These are phyloP conservation scores for Dendrolimus pini DNA, from an alignment of 2,888 invertebrate species.

Conservation along the genomic window DNA sequence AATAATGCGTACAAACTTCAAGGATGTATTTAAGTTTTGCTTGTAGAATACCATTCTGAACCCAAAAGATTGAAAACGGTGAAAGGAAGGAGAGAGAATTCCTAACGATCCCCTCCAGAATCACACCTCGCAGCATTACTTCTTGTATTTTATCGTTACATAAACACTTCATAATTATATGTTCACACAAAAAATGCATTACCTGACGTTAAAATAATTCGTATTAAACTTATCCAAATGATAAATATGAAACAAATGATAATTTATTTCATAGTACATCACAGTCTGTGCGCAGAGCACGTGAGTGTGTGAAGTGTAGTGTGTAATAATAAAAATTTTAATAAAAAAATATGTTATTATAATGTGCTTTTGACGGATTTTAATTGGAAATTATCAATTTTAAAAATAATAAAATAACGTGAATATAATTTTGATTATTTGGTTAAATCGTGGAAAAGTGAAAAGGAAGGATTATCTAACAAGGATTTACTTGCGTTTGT, in stretches of 20 bases:
- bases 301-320: conserved; percentile 14
- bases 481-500: not conserved
- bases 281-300: conserved; percentile 17
- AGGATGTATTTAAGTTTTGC: too few species aligned
- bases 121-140: too few species aligned
- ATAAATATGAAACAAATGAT: not conserved
- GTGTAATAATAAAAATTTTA: conserved; percentile 7
- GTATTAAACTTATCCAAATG: not conserved
- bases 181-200: not conserved
- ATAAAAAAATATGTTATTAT: conserved; percentile 11
- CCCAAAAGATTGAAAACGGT: too few species aligned
- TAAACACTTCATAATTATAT: too few species aligned
- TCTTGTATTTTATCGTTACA: too few species aligned
- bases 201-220: not conserved
- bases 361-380: not conserved
- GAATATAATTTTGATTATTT: not conserved
- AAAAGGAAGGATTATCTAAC: not conserved
- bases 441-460: not conserved
- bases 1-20: too few species aligned
- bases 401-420: not conserved
- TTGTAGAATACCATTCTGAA: too few species aligned
- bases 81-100: too few species aligned
- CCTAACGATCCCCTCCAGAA: too few species aligned
- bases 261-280: not conserved
- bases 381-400: not conserved